phyloP scores from a whole-genome alignment of 2,797 vertebrate species.

The Rhabdophis nuchalis region DNA sequence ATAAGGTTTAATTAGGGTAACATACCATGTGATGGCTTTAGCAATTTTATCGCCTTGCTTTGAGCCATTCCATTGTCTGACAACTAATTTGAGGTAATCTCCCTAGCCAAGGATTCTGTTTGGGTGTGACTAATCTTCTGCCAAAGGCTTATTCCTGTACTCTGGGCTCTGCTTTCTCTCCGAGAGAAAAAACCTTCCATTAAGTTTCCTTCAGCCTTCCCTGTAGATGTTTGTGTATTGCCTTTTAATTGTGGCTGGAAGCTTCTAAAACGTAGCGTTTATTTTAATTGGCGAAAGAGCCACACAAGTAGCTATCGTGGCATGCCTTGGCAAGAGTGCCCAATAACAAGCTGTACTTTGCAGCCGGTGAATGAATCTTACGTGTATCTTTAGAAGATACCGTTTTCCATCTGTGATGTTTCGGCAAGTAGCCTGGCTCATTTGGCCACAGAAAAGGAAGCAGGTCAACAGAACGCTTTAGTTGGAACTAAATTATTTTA shows the following conservation, averaged over 20 bases:
- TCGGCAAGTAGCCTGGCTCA: neutral
- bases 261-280: conserved; percentile 16
- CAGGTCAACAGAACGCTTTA: neutral
- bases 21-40: conserved; percentile 35
- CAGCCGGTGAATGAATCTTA: neutral
- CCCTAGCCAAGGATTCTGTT: conserved; percentile 54
- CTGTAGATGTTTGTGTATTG: conserved; percentile 19
- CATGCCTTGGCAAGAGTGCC: neutral
- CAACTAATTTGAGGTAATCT: conserved; percentile 57
- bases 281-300: neutral
- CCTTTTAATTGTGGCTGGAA: conserved; percentile 41
- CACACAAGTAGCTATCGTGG: conserved; percentile 1
- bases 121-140: conserved; percentile 60
- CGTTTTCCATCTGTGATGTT: neutral
- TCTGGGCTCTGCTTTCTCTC: conserved; percentile 25
- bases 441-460: neutral
- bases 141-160: conserved; percentile 63
- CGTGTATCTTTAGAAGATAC: neutral
- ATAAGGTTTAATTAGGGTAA: conserved; percentile 55
- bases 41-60: conserved; percentile 53
- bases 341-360: neutral
- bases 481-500: neutral
- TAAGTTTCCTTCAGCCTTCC: conserved; percentile 18
- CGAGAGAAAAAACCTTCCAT: conserved; percentile 8
- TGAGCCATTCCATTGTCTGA: conserved; percentile 62